A percentile compares a stretch with the other conserved stretches of the same genome.
Conservation (phyloP, 2,113 vertebrate genomes). For the Burhinus bistriatus region DNA sequence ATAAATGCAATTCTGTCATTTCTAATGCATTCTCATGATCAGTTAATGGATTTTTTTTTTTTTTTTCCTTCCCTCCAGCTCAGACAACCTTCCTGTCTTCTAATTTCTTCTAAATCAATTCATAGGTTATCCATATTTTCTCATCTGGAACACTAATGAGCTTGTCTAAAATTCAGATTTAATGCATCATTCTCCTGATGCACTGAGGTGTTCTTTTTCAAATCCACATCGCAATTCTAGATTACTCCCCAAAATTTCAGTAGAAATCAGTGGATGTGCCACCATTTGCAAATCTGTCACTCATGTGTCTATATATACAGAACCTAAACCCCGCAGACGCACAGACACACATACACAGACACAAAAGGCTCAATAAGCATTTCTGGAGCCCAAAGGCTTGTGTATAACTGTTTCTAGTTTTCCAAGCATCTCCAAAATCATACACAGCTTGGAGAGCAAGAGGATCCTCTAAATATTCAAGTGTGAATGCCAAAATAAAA, state of each 20-base stretch:
- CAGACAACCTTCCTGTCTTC: neutral
- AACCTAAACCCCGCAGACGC: neutral
- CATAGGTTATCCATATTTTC: constrained; percentile 4
- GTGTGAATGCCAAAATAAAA: neutral
- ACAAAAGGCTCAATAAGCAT: neutral
- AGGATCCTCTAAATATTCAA: neutral
- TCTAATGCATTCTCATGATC: neutral
- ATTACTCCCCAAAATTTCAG: neutral
- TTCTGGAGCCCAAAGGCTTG: neutral
- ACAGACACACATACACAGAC: neutral
- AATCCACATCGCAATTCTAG: neutral
- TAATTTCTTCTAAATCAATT: constrained; percentile 27
- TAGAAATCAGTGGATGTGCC: neutral
- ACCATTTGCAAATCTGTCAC: neutral
- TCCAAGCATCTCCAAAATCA: neutral
- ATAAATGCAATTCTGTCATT: constrained; percentile 32
- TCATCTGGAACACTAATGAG: constrained; percentile 9
- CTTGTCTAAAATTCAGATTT: constrained; percentile 7
- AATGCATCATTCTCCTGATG: neutral
- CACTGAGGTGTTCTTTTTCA: neutral
- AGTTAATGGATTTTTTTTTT: neutral
- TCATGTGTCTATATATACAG: neutral
- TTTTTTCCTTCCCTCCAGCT: neutral
- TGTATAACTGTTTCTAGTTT: rapidly evolving
- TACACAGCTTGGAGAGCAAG: neutral